Conservation (phyloP, 2,888 invertebrate genomes). For the Allygus modestus region DNA sequence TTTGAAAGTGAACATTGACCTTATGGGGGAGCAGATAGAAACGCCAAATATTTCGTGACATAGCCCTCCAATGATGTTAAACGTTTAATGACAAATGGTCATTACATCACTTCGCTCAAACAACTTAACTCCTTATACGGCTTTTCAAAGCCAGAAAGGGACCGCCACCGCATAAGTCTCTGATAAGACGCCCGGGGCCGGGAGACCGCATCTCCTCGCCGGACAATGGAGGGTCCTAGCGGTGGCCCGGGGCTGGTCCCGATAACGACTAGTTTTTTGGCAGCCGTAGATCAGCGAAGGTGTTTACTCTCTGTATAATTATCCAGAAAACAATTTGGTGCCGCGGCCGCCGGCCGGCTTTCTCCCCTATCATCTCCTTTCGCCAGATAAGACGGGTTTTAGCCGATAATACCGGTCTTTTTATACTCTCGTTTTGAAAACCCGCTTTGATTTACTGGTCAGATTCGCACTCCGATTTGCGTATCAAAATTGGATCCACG, state of each 20-base stretch:
- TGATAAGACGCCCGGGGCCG: background rate
- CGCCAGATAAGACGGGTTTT: conserved; percentile 58
- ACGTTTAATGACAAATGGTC: no score
- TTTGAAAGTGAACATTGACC: no score
- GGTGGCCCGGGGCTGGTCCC: background rate
- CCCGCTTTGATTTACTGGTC: conserved; percentile 53
- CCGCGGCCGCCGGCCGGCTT: conserved; percentile 23
- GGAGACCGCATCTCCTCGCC: conserved; percentile 1
- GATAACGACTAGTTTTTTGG: conserved; percentile 51
- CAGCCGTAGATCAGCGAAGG: conserved; percentile 48
- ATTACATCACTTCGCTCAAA: no score
- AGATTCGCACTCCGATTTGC: conserved; percentile 51
- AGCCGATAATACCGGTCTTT: conserved; percentile 59
- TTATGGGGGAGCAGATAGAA: no score
- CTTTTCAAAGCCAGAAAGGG: background rate
- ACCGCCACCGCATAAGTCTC: background rate
- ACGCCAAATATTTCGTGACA: no score
- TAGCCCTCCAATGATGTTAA: no score
- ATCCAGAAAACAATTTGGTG: conserved; percentile 48
- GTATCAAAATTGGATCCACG: conserved; percentile 58
- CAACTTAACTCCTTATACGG: no score
- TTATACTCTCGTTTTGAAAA: conserved; percentile 59
- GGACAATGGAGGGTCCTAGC: no score
- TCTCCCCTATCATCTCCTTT: conserved; percentile 46
- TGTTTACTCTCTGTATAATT: conserved; percentile 58